Evolutionary conservation across 2,113 vertebrate genomes (phyloP).

Genomic region (Corythaeola cristata): DNA sequence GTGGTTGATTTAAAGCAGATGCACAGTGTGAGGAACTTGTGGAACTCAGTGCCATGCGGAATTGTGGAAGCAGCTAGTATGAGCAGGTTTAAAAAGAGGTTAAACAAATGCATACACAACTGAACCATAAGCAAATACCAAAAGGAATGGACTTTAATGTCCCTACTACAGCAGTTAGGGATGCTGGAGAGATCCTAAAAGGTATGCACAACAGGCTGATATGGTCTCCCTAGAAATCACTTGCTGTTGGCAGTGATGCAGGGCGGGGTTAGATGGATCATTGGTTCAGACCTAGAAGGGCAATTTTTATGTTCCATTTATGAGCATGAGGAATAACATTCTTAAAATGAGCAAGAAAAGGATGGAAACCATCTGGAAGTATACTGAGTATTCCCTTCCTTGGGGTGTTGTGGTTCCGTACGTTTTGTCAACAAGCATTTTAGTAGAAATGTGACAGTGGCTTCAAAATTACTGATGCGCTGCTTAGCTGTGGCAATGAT

Average conservation of each 20-base stretch:
- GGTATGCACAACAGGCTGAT: rapidly evolving
- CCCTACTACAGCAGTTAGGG: neutral
- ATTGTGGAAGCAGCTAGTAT: neutral
- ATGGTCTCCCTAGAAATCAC: rapidly evolving
- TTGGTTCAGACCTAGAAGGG: neutral
- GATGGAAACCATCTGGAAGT: neutral
- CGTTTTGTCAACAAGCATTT: neutral
- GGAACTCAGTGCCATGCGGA: neutral
- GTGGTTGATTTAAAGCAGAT: neutral
- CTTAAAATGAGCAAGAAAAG: neutral
- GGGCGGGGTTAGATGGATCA: neutral
- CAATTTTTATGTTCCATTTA: neutral
- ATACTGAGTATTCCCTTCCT: neutral
- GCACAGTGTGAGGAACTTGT: neutral
- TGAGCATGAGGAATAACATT: neutral
- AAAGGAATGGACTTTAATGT: neutral
- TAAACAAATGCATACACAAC: neutral
- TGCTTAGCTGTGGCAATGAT: neutral
- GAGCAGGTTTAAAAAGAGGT: neutral
- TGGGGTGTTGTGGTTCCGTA: neutral
- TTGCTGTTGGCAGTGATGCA: neutral
- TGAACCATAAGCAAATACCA: neutral
- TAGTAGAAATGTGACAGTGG: neutral
- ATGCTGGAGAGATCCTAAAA: neutral
- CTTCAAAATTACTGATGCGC: neutral